Evolutionary conservation across 92 coral and sea anemone species (phyloP), one percentile per base, ranked within the genome.

Genomic region (Meandrina meandrites): DNA sequence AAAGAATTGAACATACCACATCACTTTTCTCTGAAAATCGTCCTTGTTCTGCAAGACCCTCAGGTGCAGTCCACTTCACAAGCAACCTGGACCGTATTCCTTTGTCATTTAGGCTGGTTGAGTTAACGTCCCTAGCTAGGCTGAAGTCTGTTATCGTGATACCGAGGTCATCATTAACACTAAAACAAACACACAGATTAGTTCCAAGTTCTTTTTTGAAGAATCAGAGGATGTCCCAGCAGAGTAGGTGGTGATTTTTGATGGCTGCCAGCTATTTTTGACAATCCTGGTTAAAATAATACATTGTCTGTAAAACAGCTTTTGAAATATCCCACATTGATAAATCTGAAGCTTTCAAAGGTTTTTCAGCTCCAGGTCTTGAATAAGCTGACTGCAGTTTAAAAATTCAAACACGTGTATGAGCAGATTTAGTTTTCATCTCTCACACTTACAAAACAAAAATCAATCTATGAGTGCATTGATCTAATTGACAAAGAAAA

Each of bases 51-150:
- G 77, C 48, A 10, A 93, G 73, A 78, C 91, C 57, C 77, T 93
- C 96, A 57, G 91, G 87, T 30, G 96, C 94, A 84, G 90, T 66
- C 96, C 96, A 93, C 78, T 87, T 91, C 36, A 76, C 85, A 48
- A 78, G 91, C 53, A 76, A 21, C 17, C 82, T 83, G 16, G 88
- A 75, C 42, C 80, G 72, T 67, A 82, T 78, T n/a, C 82, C 93
- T 76, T 86, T 79, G 80, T 86, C 88, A 62, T 62, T 81, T 14
- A 76, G 50, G 34, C 69, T 68, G 47, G 87, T 34, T 68, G 88
- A 72, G 80, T 68, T 83, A 30, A 53, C 62, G 32, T 78, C 85
- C 64, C 80, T 78, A 15, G 87, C 85, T n/a, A 85, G 54, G 36
- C 83, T 88, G 84, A 90, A 90, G 48, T 82, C 88, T 54, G 90